These are phyloP conservation scores for Sitta carolinensis DNA, from an alignment of 2,797 vertebrate species.

Conservation along the genomic window DNA sequence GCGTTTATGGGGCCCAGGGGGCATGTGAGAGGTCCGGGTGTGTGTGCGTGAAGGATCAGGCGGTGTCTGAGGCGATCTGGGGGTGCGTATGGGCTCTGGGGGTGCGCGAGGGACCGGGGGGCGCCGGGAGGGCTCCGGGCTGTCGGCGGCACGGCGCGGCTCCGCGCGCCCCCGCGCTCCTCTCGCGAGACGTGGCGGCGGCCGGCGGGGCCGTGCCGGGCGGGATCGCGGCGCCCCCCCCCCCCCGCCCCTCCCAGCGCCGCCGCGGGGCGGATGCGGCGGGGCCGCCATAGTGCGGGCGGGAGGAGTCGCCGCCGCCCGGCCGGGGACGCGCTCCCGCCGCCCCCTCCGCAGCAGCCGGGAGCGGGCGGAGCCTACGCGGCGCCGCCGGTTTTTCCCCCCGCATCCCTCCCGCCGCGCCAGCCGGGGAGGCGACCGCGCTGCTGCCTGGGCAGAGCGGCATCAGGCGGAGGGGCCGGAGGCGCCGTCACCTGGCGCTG, in stretches of 20 bases:
- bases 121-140: too few species aligned
- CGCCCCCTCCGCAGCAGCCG: not conserved
- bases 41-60: too few species aligned
- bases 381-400: not conserved
- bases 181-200: not conserved
- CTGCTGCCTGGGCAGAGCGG: not conserved
- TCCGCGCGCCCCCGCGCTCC: not conserved
- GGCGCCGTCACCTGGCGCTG: constrained; percentile 12
- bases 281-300: not conserved
- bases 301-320: not conserved
- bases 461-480: not conserved
- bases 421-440: not conserved
- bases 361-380: not conserved
- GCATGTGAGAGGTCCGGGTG: not conserved
- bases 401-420: not conserved
- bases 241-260: not conserved
- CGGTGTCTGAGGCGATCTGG: too few species aligned
- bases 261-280: not conserved
- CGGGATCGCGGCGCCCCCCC: not conserved
- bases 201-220: not conserved
- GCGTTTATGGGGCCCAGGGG: too few species aligned
- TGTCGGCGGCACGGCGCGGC: too few species aligned
- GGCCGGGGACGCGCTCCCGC: not conserved
- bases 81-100: too few species aligned
- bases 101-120: too few species aligned